Evolutionary conservation across 2,888 invertebrate species (phyloP).

Genomic region (Amblyjoppa proteus): DNA sequence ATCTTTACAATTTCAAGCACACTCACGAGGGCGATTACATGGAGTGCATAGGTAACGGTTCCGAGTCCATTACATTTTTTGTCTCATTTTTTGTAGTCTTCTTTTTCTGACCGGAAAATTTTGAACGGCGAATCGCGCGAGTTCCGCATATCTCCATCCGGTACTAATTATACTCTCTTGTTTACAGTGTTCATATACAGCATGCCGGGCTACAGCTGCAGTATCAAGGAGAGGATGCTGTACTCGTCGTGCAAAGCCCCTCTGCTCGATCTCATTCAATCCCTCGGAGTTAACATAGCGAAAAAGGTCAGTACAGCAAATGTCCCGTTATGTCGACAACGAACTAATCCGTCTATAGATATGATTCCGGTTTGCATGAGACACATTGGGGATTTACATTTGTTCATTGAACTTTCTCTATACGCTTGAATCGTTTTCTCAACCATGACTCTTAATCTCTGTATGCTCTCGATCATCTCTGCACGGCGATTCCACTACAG

Average conservation of each 20-base stretch:
- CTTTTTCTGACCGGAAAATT: neutral
- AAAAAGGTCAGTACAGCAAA: slow-evolving; percentile 91
- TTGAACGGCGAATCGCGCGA: neutral
- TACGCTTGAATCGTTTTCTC: slow-evolving; percentile 54
- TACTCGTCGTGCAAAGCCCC: slow-evolving; percentile 99
- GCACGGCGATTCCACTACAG: slow-evolving; percentile 59
- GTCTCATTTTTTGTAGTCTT: neutral
- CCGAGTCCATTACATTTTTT: slow-evolving; percentile 46
- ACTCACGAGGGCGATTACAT: slow-evolving; percentile 96
- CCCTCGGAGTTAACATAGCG: slow-evolving; percentile 91
- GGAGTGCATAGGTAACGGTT: slow-evolving; percentile 91
- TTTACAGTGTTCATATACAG: slow-evolving; percentile 98
- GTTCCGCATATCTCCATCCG: neutral
- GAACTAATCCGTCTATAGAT: slow-evolving; percentile 30
- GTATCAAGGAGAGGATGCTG: slow-evolving; percentile 99
- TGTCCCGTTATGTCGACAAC: slow-evolving; percentile 11
- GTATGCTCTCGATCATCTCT: slow-evolving; percentile 67
- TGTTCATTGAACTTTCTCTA: slow-evolving; percentile 16
- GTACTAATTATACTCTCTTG: slow-evolving; percentile 25
- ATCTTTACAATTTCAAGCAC: slow-evolving; percentile 96
- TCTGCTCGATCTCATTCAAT: slow-evolving; percentile 93
- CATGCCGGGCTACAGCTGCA: slow-evolving; percentile 98
- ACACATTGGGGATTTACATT: slow-evolving; percentile 42
- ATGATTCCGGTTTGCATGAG: slow-evolving; percentile 51
- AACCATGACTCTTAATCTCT: slow-evolving; percentile 50